Base-by-base conservation (phyloP, 2,888 invertebrate species). In the Auanema freiburgensis region DNA sequence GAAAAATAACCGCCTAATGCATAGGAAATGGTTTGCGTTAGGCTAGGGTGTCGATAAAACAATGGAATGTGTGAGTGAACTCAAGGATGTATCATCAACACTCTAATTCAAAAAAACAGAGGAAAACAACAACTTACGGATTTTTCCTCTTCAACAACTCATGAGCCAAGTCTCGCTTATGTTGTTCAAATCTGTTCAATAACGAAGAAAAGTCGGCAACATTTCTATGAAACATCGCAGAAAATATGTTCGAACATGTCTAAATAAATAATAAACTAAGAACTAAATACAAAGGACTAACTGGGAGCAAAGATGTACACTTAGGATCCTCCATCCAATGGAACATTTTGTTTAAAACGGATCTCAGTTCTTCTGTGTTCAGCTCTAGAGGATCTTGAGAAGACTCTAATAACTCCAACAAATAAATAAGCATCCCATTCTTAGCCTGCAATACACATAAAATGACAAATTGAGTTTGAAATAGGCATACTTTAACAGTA, bases 241-340 rank as follows among this genome's bases (percentile, higher is more conserved):
- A 14, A 21, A 65, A 42, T 16, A 65, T 12, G 16, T 55, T 44
- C 18, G 54, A 54, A 25, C 54, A 61, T 12, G 41, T 53, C 61
- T 61, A 43, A 49, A 61, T 55, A 11, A 43, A 21, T 3, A 16
- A 46, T 5, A 46, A 46, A n/a, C n/a, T 46, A 46, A 46, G 8
- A 21, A 46, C 8, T 16, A 46, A 21, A 46, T 46, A 5, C 21
- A 6, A 8, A 24, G 51, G 53, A 57, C 63, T n/a, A 62, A 84
- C 88, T 85, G 84, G 88, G 84, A 89, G 83, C 87, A 94, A 82
- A 85, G 89, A 84, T 41, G 83, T 88, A 86, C 89, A 81, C 87
- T 89, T 84, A 88, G 88, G 86, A 89, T 90, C 89, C 87, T 91
- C 81, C 85, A 91, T 89, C 86, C 90, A 89, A 51, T 87, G 87